Percentiles rank a stretch among this genome's conserved stretches.
Evolutionary conservation across 1,140 invertebrate genomes (phyloP).

Genomic region (Linepithema humile): DNA sequence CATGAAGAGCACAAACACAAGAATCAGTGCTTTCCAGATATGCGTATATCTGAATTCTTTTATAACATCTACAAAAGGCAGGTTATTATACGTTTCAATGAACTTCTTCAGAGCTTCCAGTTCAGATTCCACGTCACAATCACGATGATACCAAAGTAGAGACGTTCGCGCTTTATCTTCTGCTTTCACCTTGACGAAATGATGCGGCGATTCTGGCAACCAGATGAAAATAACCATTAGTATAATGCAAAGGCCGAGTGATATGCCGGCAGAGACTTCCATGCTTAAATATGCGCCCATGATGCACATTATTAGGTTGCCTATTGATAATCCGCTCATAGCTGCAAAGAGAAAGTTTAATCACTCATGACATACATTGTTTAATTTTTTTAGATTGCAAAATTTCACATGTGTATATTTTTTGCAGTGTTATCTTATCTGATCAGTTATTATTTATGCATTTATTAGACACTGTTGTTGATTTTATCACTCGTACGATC

Average conservation of each 20-base stretch:
- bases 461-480: too few species aligned
- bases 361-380: too few species aligned
- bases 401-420: too few species aligned
- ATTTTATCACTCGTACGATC: too few species aligned
- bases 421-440: too few species aligned
- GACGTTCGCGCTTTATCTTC: slow-evolving; percentile 86
- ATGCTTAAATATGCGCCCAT: slow-evolving; percentile 87
- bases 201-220: slow-evolving; percentile 91
- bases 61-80: slow-evolving; percentile 72
- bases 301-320: slow-evolving; percentile 88
- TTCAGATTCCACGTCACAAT: slow-evolving; percentile 86
- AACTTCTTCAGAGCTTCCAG: slow-evolving; percentile 85
- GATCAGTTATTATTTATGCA: too few species aligned
- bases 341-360: background rate
- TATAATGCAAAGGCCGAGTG: slow-evolving; percentile 84
- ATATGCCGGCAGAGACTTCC: slow-evolving; percentile 85
- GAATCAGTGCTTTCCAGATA: slow-evolving; percentile 87
- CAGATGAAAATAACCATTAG: slow-evolving; percentile 87
- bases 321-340: slow-evolving; percentile 82
- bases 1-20: slow-evolving; percentile 87
- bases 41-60: slow-evolving; percentile 84
- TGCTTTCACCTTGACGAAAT: slow-evolving; percentile 85
- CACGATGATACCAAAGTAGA: slow-evolving; percentile 86
- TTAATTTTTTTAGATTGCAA: too few species aligned
- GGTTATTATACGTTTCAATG: slow-evolving; percentile 81